phyloP scores from a whole-genome alignment of 2,113 vertebrate species.

The Hyperoodon ampullatus region DNA sequence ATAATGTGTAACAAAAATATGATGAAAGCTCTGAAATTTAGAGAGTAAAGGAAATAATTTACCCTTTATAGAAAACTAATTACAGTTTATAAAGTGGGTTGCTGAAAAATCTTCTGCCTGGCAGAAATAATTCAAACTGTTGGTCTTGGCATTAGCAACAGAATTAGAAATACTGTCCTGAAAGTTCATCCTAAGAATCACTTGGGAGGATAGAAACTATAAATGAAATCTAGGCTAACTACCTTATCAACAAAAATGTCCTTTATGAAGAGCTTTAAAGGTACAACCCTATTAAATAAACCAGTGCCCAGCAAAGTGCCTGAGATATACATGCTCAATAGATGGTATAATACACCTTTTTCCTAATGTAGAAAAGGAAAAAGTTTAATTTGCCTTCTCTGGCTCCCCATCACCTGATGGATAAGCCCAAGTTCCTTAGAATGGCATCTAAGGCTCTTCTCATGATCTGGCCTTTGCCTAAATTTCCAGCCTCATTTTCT shows the following conservation, averaged over 20 bases:
- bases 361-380: constrained; percentile 22
- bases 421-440: not conserved
- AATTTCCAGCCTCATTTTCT: not conserved
- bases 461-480: not conserved
- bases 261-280: not conserved
- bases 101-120: constrained; percentile 61
- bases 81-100: constrained; percentile 59
- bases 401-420: not conserved
- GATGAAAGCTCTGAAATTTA: constrained; percentile 55
- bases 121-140: constrained; percentile 57
- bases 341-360: not conserved
- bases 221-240: constrained; percentile 39
- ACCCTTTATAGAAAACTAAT: constrained; percentile 67
- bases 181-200: constrained; percentile 54
- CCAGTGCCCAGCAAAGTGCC: not conserved
- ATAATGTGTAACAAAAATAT: constrained; percentile 50
- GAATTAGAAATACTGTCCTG: constrained; percentile 46
- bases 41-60: constrained; percentile 63
- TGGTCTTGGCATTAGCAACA: constrained; percentile 36
- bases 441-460: not conserved
- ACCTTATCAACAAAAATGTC: constrained; percentile 27
- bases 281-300: not conserved
- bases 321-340: not conserved
- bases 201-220: constrained; percentile 30
- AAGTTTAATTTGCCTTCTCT: not conserved